Base-by-base conservation (phyloP, 2,888 invertebrate species). In the Phyllotreta striolata region DNA sequence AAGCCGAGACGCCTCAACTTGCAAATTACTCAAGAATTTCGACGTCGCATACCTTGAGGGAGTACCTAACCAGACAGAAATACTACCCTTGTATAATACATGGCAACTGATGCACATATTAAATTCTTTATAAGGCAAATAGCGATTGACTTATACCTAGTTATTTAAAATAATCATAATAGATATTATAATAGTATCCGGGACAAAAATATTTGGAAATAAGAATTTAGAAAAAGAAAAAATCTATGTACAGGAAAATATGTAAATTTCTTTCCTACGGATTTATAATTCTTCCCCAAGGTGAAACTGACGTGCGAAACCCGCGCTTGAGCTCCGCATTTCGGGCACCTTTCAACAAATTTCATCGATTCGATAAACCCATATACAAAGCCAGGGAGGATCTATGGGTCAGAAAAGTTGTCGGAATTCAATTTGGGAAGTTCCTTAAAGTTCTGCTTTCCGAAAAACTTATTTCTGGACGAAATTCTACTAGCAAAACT, bases 351-450 rank as follows among this genome's bases (percentile, higher is more conserved):
- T 40, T 49, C 9, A 47, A 9, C 38, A 35, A 58, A 49, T 47
- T 40, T 38, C 24, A 40, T 40, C 58, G 55, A 41, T 41, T 24
- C 55, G 58, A 51, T 41, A 59, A 51, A 24, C 47, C 39, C 39
- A 38, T 58, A 38, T 37, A 58, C 24, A 49, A 51, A 51, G 14
- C 9, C 35, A 5, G 34, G 12, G 47, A 12, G 41, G 66, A 70
- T 70, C 66, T 67, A 65, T 64, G 74, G 74, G 74, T 71, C 73
- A 73, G 72, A 69, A 73, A 74, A 74, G 70, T 75, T 76, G 63
- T 63, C 24, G 73, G 77, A 78, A 78, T 79, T 77, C 77, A 78
- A 78, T 79, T 79, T 77, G 67, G 75, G 75, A 79, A 79, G 76
- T 78, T 79, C 78, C 77, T 77, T 75, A 70, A 69, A 73, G 74